Percentiles rank a stretch among this genome's conserved stretches.
These are phyloP conservation scores for Agelas oroides DNA, from an alignment of 37 sponge, comb jelly and placozoan genomes.

Conservation along the genomic window DNA sequence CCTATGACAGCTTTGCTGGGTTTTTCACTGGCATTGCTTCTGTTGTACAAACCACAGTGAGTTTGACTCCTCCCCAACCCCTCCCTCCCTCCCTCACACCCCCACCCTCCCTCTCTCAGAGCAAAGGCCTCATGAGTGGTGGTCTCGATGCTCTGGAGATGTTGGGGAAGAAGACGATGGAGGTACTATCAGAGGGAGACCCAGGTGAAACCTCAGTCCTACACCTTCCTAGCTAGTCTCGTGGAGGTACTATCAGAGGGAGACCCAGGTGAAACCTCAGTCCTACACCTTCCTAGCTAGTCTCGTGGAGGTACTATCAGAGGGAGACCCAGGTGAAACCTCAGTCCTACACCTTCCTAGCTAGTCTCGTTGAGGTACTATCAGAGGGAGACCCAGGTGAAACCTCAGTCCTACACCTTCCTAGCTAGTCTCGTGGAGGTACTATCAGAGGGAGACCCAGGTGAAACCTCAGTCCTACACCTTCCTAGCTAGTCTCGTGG, in stretches of 20 bases:
- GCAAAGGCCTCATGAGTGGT: conserved; percentile 64
- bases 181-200: conserved; percentile 88
- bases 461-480: too few species aligned
- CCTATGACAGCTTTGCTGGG: conserved; percentile 14
- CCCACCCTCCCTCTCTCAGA: conserved; percentile 10
- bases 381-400: conserved; percentile 92
- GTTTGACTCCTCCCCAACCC: background rate
- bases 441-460: too few species aligned
- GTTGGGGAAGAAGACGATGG: conserved; percentile 92
- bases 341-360: too few species aligned
- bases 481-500: too few species aligned
- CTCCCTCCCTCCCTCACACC: too few species aligned
- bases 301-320: conserved; percentile 85
- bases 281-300: too few species aligned
- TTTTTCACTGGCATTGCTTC: conserved; percentile 63
- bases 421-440: too few species aligned
- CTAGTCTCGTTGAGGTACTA: conserved; percentile 79
- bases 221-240: too few species aligned
- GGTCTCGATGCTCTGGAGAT: conserved; percentile 91
- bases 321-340: conserved; percentile 90
- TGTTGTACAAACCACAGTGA: conserved; percentile 66
- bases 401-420: too few species aligned
- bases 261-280: conserved; percentile 84
- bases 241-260: conserved; percentile 87
- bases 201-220: conserved; percentile 67